Evolutionary conservation across 2,797 vertebrate genomes (phyloP).

Genomic region (Poeciliopsis paucimaculata): DNA sequence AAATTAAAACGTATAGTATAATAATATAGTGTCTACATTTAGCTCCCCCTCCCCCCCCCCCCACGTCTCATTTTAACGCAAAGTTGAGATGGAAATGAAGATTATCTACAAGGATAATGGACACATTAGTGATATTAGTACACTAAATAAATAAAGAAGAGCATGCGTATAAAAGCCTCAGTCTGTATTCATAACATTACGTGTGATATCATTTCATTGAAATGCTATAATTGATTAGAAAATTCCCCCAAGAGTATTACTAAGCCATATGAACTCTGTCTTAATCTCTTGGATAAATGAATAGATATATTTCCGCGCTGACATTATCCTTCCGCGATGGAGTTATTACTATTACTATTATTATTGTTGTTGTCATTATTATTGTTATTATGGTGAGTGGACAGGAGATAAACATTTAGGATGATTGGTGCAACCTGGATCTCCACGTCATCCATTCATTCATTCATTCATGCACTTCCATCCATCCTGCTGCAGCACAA

Average conservation of each 20-base stretch:
- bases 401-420: slow-evolving; percentile 73
- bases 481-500: slow-evolving; percentile 25
- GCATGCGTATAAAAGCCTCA: slow-evolving; percentile 45
- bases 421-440: slow-evolving; percentile 70
- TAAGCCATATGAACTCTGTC: slow-evolving; percentile 76
- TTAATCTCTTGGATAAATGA: slow-evolving; percentile 75
- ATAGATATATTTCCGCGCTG: slow-evolving; percentile 72
- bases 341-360: slow-evolving; percentile 41
- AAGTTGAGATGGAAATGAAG: slow-evolving; percentile 16
- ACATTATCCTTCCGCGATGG: slow-evolving; percentile 65
- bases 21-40: not conserved
- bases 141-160: slow-evolving; percentile 27
- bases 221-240: slow-evolving; percentile 77
- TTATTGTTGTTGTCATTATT: slow-evolving; percentile 9
- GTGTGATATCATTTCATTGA: slow-evolving; percentile 70
- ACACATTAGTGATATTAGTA: slow-evolving; percentile 56
- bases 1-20: not conserved
- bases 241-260: slow-evolving; percentile 46
- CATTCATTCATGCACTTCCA: slow-evolving; percentile 53
- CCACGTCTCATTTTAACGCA: slow-evolving; percentile 18
- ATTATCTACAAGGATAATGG: slow-evolving; percentile 52
- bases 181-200: slow-evolving; percentile 72
- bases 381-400: slow-evolving; percentile 65
- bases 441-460: slow-evolving; percentile 47
- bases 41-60: too few species aligned